Evolutionary conservation across 2,888 invertebrate genomes (phyloP), one percentile per base, ranked within the genome.

Genomic region (Lacanobia oleracea): DNA sequence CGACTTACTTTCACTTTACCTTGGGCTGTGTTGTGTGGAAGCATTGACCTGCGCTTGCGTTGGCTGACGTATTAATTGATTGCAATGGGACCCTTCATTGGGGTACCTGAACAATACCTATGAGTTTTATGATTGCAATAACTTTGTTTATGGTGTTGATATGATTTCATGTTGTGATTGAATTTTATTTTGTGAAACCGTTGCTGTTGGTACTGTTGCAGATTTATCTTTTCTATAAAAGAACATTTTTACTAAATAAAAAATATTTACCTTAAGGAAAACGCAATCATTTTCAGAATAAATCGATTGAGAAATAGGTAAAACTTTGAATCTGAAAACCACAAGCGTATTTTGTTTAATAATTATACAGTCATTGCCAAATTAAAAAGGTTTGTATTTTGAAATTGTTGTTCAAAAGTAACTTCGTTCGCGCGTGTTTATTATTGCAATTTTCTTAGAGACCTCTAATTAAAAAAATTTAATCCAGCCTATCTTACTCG

Each of bases 1-100:
- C 93, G 88, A 91, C 86, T 89, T 82, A 88, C 94, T 94, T 94
- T 94, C 94, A 91, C 93, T 91, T 86, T 88, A 89, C 91, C 91
- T 91, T 91, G 92, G 83, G 87, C 87, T 66, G 82, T 89, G 90
- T 87, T 88, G 90, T 87, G 85, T 87, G 81, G 84, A 90, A 91
- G 87, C 91, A 89, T 85, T 90, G 92, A 92, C 91, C 89, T 68
- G 79, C 12, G 60, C 43, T 14, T 40, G 21, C n/a, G 74, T 23
- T 62, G n/a, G 54, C 61, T 56, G 59, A 59, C 61, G 57, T 63
- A 50, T 76, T 85, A 76, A 85, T 75, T 81, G 79, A 83, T 86
- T 80, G 56, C 51, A 66, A 56, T 14, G 27, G 40, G 48, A 45
- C 67, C 68, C 61, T 70, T 63, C 16, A 67, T 60, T 63, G 21